A percentile compares a stretch with the other conserved stretches of the same genome.
phyloP scores from a whole-genome alignment of 2,797 vertebrate genomes.

The Megalops cyprinoides region DNA sequence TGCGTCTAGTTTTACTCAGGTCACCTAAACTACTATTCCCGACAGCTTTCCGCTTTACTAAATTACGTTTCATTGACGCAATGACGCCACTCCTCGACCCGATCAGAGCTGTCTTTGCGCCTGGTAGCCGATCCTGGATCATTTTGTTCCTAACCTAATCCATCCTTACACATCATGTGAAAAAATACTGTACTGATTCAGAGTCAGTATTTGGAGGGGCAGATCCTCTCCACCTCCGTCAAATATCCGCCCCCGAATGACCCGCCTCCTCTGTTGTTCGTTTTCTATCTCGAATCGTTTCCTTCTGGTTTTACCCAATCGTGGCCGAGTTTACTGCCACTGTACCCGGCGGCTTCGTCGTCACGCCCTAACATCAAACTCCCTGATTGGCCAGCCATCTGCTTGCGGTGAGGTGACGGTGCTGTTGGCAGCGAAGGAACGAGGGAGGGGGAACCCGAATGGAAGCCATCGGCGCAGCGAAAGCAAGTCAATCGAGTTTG shows the following conservation, averaged over 20 bases:
- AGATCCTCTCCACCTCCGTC: not conserved
- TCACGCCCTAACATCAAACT: conserved; percentile 20
- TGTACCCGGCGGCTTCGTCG: not conserved
- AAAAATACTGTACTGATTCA: not conserved
- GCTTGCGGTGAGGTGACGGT: conserved; percentile 37
- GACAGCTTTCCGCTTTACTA: not conserved
- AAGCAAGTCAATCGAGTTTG: conserved; percentile 69
- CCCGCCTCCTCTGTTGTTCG: conserved; percentile 22
- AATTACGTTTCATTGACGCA: conserved; percentile 17
- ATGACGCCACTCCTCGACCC: not conserved
- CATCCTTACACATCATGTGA: no score
- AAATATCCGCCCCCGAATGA: not conserved
- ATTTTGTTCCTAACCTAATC: not conserved
- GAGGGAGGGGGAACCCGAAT: conserved; percentile 67
- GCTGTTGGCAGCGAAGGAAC: conserved; percentile 38
- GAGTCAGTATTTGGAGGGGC: no score
- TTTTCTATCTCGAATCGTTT: conserved; percentile 31
- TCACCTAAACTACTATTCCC: conserved; percentile 26
- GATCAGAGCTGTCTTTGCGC: not conserved
- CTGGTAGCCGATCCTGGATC: conserved; percentile 11
- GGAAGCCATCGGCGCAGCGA: conserved; percentile 67
- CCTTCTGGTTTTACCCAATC: conserved; percentile 16
- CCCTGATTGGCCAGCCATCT: conserved; percentile 40
- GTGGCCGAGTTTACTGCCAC: not conserved
- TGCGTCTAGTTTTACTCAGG: no score